Conservation (phyloP, 2,888 invertebrate genomes). For the Tigriopus californicus region DNA sequence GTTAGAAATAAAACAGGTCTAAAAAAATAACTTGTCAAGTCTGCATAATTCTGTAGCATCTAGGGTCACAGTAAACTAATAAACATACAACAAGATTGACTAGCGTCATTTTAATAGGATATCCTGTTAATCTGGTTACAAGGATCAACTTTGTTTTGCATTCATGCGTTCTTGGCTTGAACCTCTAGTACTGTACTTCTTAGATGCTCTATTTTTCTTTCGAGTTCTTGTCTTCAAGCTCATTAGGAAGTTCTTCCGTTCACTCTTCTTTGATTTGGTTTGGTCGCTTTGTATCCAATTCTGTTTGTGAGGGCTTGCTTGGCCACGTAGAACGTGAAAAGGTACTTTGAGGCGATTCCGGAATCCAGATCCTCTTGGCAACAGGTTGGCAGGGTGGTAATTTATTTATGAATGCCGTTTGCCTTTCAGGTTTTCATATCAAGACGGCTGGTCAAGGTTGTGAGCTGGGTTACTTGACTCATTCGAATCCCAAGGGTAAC, state of each 20-base stretch:
- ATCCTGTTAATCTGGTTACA: too few species aligned
- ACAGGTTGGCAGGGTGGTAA: background rate
- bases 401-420: background rate
- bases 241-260: background rate
- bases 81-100: too few species aligned
- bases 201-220: too few species aligned
- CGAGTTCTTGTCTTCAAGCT: too few species aligned
- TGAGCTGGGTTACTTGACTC: constrained; percentile 67
- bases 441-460: constrained; percentile 42
- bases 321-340: background rate
- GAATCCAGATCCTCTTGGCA: too few species aligned
- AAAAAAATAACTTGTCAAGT: too few species aligned
- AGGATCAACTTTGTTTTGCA: too few species aligned
- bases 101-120: too few species aligned
- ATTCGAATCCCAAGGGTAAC: constrained; percentile 70
- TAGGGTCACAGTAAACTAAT: too few species aligned
- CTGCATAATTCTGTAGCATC: too few species aligned
- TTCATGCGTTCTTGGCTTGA: too few species aligned
- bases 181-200: too few species aligned
- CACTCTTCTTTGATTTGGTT: background rate
- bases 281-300: background rate
- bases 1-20: constrained; percentile 23
- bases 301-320: background rate
- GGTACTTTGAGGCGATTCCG: background rate
- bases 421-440: constrained; percentile 40